Evolutionary conservation across 2,797 vertebrate genomes (phyloP).

Genomic region (Botia kubotai): DNA sequence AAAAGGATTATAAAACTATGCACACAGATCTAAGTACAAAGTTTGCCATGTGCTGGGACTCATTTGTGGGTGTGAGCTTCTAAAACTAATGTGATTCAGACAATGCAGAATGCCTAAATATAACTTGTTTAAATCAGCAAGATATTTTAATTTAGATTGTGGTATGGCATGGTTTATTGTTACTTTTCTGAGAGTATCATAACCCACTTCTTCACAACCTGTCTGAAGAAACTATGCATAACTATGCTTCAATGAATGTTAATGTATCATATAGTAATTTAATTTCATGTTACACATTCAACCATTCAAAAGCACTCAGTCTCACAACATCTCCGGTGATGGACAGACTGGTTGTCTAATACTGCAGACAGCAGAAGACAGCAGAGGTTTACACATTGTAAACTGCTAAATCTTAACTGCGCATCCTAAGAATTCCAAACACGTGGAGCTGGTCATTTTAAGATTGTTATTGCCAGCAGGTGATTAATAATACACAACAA

Average conservation of each 20-base stretch:
- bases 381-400: not conserved
- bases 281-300: too few relatives aligned
- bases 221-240: too few relatives aligned
- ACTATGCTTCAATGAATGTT: too few relatives aligned
- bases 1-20: constrained; percentile 3
- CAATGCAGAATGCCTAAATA: not conserved
- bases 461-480: constrained; percentile 47
- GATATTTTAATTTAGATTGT: not conserved
- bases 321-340: too few relatives aligned
- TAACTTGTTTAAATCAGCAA: not conserved
- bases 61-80: not conserved
- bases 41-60: not conserved
- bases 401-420: constrained; percentile 20
- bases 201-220: not conserved
- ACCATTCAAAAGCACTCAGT: too few relatives aligned
- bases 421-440: constrained; percentile 39
- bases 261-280: too few relatives aligned
- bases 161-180: not conserved
- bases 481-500: constrained; percentile 61
- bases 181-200: not conserved
- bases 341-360: too few relatives aligned
- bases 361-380: too few relatives aligned
- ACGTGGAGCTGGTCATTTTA: constrained; percentile 34
- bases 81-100: not conserved
- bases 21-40: not conserved